These are phyloP conservation scores for Oligia strigilis DNA, from an alignment of 2,888 invertebrate species.

Conservation along the genomic window DNA sequence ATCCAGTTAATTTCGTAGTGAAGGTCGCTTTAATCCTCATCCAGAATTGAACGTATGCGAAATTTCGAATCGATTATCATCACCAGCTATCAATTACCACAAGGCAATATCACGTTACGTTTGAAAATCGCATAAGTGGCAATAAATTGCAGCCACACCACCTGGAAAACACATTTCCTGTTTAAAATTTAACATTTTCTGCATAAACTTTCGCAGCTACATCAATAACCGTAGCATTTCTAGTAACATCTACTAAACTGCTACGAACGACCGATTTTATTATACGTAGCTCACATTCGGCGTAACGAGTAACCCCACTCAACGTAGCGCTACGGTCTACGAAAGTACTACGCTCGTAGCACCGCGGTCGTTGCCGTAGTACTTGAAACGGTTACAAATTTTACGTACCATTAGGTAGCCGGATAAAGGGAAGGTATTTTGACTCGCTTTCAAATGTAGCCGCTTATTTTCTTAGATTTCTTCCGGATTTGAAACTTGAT, in stretches of 20 bases:
- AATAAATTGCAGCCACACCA: conserved; percentile 42
- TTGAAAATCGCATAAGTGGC: conserved; percentile 37
- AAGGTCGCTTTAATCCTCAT: no score
- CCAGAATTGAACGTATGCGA: background rate
- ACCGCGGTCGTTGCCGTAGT: conserved; percentile 69
- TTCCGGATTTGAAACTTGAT: conserved; percentile 57
- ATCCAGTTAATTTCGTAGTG: background rate
- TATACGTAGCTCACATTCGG: conserved; percentile 60
- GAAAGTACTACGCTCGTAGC: conserved; percentile 70
- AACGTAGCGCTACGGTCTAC: conserved; percentile 68
- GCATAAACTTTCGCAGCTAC: conserved; percentile 32
- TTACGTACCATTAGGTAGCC: conserved; percentile 77
- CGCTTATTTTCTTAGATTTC: conserved; percentile 70
- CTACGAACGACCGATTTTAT: conserved; percentile 64
- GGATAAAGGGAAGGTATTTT: conserved; percentile 72
- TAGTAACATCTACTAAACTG: conserved; percentile 57
- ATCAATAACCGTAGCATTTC: conserved; percentile 45
- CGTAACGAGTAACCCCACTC: conserved; percentile 67
- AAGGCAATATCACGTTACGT: conserved; percentile 26
- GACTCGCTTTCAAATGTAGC: conserved; percentile 70
- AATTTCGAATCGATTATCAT: background rate
- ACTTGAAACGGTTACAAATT: conserved; percentile 77
- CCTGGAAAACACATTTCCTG: conserved; percentile 40
- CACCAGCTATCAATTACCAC: conserved; percentile 8
- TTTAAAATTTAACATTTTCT: conserved; percentile 45